Evolutionary conservation across 2,797 vertebrate species (phyloP).

Genomic region (Cossypha heuglini): DNA sequence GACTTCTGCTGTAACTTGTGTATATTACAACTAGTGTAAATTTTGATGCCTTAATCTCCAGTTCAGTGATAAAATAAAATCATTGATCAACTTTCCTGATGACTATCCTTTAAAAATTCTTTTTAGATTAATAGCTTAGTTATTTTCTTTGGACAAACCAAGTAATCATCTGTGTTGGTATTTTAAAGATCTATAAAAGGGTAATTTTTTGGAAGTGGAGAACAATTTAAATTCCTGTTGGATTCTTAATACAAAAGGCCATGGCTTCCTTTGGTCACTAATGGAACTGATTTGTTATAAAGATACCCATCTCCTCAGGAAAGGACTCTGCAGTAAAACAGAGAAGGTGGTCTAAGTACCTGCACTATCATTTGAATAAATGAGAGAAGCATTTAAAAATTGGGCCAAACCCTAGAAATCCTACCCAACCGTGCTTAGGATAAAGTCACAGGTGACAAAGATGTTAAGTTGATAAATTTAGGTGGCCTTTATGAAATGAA

Average conservation of each 20-base stretch:
- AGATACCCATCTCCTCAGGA: not conserved
- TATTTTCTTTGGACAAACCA: not conserved
- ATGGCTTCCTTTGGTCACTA: not conserved
- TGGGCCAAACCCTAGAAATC: not conserved
- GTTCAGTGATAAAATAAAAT: not conserved
- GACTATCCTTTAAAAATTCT: not conserved
- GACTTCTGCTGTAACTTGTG: not conserved
- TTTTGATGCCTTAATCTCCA: not conserved
- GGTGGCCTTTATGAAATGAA: not conserved
- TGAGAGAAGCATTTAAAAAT: not conserved
- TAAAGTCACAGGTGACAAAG: not conserved
- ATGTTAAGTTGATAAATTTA: not conserved
- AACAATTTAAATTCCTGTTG: not conserved
- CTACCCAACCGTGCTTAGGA: not conserved
- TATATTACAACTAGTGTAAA: not conserved
- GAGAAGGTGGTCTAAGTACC: not conserved
- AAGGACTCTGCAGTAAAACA: not conserved
- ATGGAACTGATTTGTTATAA: not conserved
- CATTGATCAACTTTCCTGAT: not conserved
- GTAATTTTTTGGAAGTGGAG: not conserved
- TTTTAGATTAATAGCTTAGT: not conserved
- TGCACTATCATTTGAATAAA: not conserved
- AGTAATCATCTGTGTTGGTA: not conserved
- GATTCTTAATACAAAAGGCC: not conserved
- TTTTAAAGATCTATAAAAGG: not conserved